phyloP scores from a whole-genome alignment of 2,888 invertebrate species.

The Chydorus sphaericus region DNA sequence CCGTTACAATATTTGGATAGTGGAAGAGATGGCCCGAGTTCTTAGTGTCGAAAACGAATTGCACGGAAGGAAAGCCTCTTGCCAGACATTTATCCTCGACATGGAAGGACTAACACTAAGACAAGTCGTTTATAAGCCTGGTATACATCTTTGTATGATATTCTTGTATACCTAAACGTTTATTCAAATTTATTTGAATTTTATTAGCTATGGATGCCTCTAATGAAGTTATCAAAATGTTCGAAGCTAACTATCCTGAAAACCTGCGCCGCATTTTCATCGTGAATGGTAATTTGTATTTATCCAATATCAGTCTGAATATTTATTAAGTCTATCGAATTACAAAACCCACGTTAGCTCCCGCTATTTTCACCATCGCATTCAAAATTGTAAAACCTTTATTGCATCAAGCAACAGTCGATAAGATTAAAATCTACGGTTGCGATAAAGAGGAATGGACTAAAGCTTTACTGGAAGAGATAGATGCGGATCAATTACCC shows the following conservation, averaged over 20 bases:
- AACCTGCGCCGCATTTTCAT: slow-evolving; percentile 30
- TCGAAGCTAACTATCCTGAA: slow-evolving; percentile 34
- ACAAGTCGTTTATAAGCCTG: slow-evolving; percentile 21
- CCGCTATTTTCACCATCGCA: slow-evolving; percentile 30
- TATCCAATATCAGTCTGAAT: too few species aligned
- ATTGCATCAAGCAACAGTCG: slow-evolving; percentile 31
- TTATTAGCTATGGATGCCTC: not conserved
- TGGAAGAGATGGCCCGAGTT: slow-evolving; percentile 22
- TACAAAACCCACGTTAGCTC: slow-evolving; percentile 29
- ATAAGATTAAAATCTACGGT: slow-evolving; percentile 29
- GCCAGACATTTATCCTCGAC: slow-evolving; percentile 30
- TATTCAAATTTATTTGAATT: not conserved
- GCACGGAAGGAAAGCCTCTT: slow-evolving; percentile 26
- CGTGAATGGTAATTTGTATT: slow-evolving; percentile 32
- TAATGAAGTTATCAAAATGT: slow-evolving; percentile 20
- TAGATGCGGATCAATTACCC: slow-evolving; percentile 54
- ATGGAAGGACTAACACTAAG: slow-evolving; percentile 29
- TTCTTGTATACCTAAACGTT: not conserved
- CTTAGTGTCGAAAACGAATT: slow-evolving; percentile 25
- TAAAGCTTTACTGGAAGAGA: slow-evolving; percentile 43
- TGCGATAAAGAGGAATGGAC: not conserved
- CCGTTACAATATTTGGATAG: slow-evolving; percentile 36
- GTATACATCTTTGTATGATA: not conserved
- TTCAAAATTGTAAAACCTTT: slow-evolving; percentile 31
- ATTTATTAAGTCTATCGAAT: too few species aligned